Conservation (phyloP, 2,797 vertebrate genomes). For the Sebastes umbrosus region DNA sequence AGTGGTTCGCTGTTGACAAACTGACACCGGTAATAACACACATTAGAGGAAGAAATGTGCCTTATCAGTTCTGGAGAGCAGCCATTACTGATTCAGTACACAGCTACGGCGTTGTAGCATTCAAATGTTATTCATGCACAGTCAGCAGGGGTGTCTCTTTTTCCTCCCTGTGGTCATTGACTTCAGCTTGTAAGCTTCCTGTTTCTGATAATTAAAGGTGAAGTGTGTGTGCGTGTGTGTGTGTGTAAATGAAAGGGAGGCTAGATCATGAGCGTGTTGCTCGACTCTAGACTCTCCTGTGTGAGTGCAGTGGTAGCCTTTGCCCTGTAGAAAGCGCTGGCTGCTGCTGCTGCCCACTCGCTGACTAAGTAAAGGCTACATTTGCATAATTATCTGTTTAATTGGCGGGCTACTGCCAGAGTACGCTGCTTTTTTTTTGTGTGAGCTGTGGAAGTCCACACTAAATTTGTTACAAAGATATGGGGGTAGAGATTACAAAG, state of each 20-base stretch:
- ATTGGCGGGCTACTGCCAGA: constrained; percentile 79
- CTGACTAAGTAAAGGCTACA: constrained; percentile 88
- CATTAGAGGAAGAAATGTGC: constrained; percentile 3
- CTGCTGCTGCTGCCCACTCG: constrained; percentile 79
- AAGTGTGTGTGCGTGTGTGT: constrained; percentile 40
- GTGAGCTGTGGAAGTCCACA: constrained; percentile 74
- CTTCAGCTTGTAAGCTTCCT: constrained; percentile 55
- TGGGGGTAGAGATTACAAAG: constrained; percentile 79
- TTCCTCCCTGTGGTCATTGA: constrained; percentile 58
- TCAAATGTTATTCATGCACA: constrained; percentile 47
- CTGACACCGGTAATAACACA: constrained; percentile 11
- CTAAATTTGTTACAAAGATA: constrained; percentile 78
- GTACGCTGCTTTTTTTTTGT: constrained; percentile 67
- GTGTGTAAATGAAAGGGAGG: constrained; percentile 46
- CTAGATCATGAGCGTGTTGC: constrained; percentile 36
- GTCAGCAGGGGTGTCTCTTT: constrained; percentile 56
- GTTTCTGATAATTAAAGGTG: constrained; percentile 68
- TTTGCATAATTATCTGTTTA: constrained; percentile 88
- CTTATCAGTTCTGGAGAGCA: constrained; percentile 24
- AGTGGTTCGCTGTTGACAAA: constrained; percentile 31
- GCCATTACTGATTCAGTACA: constrained; percentile 12
- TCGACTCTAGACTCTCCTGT: constrained; percentile 35
- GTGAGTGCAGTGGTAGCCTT: constrained; percentile 50
- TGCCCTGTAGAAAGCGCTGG: constrained; percentile 64
- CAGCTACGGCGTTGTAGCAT: constrained; percentile 38